phyloP scores from a whole-genome alignment of 2,888 invertebrate species.

The Caenorhabditis becei region DNA sequence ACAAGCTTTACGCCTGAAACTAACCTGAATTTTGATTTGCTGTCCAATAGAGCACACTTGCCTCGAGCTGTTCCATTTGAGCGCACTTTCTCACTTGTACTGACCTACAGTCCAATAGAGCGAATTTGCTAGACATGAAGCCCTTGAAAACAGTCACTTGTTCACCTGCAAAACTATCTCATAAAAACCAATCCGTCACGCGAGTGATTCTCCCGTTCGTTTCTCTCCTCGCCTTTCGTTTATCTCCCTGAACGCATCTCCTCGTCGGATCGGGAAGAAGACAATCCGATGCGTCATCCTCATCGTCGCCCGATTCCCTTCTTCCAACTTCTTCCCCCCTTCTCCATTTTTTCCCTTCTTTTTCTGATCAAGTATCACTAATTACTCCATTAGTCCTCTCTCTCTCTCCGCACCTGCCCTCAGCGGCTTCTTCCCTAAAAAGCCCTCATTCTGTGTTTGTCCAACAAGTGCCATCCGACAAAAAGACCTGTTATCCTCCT shows the following conservation, averaged over 20 bases:
- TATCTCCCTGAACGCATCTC: constrained; percentile 24
- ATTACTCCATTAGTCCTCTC: constrained; percentile 54
- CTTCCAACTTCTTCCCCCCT: constrained; percentile 12
- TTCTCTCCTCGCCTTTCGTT: constrained; percentile 7
- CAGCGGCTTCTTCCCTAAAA: constrained; percentile 10
- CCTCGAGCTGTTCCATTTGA: too few relatives aligned
- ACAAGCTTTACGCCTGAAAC: too few relatives aligned
- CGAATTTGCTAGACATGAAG: too few relatives aligned
- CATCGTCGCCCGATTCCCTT: constrained; percentile 5
- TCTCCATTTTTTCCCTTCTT: constrained; percentile 14
- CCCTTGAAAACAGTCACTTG: too few relatives aligned
- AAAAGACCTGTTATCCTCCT: constrained; percentile 35
- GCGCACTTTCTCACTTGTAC: too few relatives aligned
- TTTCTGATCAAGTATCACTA: constrained; percentile 41
- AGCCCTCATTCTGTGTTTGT: constrained; percentile 52
- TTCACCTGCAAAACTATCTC: too few relatives aligned
- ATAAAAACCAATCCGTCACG: not conserved
- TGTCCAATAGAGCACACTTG: too few relatives aligned
- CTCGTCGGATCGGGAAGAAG: not conserved
- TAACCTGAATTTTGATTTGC: too few relatives aligned
- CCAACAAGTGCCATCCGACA: constrained; percentile 23
- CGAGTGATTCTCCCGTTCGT: constrained; percentile 3
- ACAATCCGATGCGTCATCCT: constrained; percentile 17
- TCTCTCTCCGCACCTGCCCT: constrained; percentile 11
- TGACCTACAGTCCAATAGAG: too few relatives aligned